Evolutionary conservation across 2,797 vertebrate genomes (phyloP), one percentile per base, ranked within the genome.

Genomic region (Pelochelys cantorii): DNA sequence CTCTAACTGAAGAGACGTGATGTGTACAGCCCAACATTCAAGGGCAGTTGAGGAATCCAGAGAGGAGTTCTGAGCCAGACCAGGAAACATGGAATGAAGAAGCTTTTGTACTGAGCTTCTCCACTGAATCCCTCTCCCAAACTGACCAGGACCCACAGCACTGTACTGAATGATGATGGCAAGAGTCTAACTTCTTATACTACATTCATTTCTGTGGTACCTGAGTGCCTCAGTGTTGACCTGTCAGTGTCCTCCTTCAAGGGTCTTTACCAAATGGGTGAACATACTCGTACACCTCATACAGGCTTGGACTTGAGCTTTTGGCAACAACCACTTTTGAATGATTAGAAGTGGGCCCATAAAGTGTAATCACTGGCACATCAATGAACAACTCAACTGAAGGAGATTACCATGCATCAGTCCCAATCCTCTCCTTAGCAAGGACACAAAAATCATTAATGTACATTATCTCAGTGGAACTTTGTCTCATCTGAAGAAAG

Each of bases 11-110:
- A 27, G 25, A 20, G 68, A 77, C 31, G 81, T 74, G 57, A 42
- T 65, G 93, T 87, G 55, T 1, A 88, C 25, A 31, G 42, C 31
- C 5, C 62, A 84, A 77, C 31, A 55, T 1, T 52, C 9, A 0
- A 1, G 59, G 48, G 80, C 22, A 56, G 31, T 3, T 91, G 53
- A 65, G 20, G 11, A 53, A 62, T 82, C 93, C n/a, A 78, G 37
- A 68, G 37, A 77, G 29, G 15, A 79, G 15, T 27, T 15, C 31
- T 83, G n/a, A 55, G 7, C 10, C 0, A 0, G 14, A 14, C 53
- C 22, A 86, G 14, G 56, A 87, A 5, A 31, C 23, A 11, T 0
- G 22, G 88, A n/a, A 20, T 4, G 81, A 93, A 94, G 22, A 20
- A 60, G 3, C 55, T 5, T 13, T 85, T 71, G 9, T 60, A 85